Conservation (phyloP, 2,113 vertebrate species). For the Oreochromis niloticus region DNA sequence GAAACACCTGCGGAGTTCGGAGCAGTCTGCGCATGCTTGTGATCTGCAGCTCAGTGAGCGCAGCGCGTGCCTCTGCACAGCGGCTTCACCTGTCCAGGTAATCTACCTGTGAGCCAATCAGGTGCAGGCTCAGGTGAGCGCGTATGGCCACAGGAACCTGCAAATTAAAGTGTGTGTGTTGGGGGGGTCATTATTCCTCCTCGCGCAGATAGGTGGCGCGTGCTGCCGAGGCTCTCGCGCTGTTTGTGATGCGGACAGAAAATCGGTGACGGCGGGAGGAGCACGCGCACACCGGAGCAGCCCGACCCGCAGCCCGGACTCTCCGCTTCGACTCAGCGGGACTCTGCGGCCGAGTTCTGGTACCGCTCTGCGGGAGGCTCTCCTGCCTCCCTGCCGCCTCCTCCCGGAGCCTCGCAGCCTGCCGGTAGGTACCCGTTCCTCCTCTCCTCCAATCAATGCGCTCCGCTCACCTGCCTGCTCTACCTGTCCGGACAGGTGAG, state of each 20-base stretch:
- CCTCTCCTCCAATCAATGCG: slow-evolving; percentile 25
- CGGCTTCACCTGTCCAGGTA: slow-evolving; percentile 51
- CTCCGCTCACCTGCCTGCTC: not conserved
- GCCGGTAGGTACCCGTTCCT: not conserved
- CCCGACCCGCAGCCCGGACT: slow-evolving; percentile 81
- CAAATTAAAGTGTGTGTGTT: not conserved
- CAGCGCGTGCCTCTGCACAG: not conserved
- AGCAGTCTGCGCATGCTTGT: not conserved
- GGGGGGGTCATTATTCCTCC: slow-evolving; percentile 83
- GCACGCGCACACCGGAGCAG: slow-evolving; percentile 86
- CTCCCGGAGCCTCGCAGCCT: not conserved
- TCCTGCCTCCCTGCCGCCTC: not conserved
- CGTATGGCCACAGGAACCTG: not conserved
- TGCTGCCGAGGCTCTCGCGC: slow-evolving; percentile 81
- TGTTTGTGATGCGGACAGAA: slow-evolving; percentile 83
- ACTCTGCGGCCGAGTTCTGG: not conserved
- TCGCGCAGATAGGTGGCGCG: slow-evolving; percentile 96
- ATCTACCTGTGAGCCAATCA: slow-evolving; percentile 49
- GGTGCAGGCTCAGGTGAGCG: not conserved
- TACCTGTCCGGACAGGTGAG: slow-evolving; percentile 52
- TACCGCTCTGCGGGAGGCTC: not conserved
- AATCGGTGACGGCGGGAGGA: slow-evolving; percentile 72
- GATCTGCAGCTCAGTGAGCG: not conserved
- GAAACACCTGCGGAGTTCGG: not conserved
- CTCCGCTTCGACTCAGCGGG: not conserved